Base-by-base conservation (phyloP, 2,797 vertebrate species). In the Acrocephalus scirpaceus region DNA sequence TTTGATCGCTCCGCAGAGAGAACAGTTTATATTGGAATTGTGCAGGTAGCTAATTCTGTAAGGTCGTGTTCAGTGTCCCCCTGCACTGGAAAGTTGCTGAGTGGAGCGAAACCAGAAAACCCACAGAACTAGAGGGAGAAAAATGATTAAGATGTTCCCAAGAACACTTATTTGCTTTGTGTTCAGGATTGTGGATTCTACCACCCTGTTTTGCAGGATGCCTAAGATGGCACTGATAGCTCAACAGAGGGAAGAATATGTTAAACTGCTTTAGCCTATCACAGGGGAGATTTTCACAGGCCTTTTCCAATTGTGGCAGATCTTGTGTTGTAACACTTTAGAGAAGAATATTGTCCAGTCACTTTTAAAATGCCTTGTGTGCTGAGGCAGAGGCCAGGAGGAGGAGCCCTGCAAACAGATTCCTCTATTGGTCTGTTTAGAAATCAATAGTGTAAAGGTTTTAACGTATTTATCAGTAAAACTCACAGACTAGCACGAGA, bases 31-130 rank as follows among this genome's bases (percentile, higher is more conserved):
- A 38, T 51, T 90, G 85, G 76, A 95, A 36, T 48, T 51, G 65
- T 54, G 71, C 71, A 91, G 92, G 86, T 94, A 93, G 64, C 73
- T 88, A 82, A 95, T 96, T 96, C 88, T 72, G 12, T 88, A 73
- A 93, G 92, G 85, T 91, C 74, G 38, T 16, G 75, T 69, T 95
- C 78, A 56, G 38, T 22, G 29, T 15, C 40, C 72, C 12, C 32
- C 58, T 69, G 16, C 22, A 21, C 51, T 34, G 72, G 25, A 30
- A 34, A 96, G 62, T 9, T 95, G 80, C 92, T 91, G 83, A 93
- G 29, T 38, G 45, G 67, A 84, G 74, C 44, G 73, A 88, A 95
- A 62, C 30, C 27, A 88, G 69, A 74, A 85, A 94, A 29, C 16
- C 13, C 15, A 15, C 27, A 32, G 45, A 89, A 74, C 29, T 16